phyloP scores from a whole-genome alignment of 2,797 vertebrate genomes.

The Cephalopachus bancanus region DNA sequence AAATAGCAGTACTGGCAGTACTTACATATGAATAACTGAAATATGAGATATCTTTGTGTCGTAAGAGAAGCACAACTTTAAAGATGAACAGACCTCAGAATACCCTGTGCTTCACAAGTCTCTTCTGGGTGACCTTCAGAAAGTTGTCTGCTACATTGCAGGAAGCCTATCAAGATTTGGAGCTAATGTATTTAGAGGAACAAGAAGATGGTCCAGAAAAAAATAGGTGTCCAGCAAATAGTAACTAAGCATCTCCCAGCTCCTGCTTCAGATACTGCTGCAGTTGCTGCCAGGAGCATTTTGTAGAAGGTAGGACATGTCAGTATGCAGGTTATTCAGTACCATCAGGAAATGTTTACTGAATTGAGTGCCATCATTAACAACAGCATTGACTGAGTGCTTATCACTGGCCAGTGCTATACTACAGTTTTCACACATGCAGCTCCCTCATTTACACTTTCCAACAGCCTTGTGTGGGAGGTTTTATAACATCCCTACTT shows the following conservation, averaged over 20 bases:
- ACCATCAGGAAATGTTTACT: background rate
- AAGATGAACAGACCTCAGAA: background rate
- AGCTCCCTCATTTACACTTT: background rate
- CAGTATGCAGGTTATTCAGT: too few species aligned
- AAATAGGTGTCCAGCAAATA: background rate
- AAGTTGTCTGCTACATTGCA: background rate
- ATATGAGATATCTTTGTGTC: background rate
- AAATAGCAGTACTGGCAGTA: accelerated
- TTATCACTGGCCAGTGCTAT: background rate
- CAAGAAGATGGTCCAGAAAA: too few species aligned
- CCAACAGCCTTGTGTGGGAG: background rate
- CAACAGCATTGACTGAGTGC: background rate
- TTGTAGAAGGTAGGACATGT: background rate
- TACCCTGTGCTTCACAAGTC: background rate
- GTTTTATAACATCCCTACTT: background rate
- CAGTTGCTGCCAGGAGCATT: background rate
- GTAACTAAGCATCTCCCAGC: background rate
- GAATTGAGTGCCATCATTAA: too few species aligned
- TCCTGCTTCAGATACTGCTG: background rate
- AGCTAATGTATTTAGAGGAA: background rate
- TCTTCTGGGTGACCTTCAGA: too few species aligned
- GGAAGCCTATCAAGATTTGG: background rate
- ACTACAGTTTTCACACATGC: background rate
- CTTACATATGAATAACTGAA: background rate
- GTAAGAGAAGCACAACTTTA: background rate